Evolutionary conservation across 64 coral and sea anemone species (phyloP), one percentile per base, ranked within the genome.

Genomic region (Porites australiensis): DNA sequence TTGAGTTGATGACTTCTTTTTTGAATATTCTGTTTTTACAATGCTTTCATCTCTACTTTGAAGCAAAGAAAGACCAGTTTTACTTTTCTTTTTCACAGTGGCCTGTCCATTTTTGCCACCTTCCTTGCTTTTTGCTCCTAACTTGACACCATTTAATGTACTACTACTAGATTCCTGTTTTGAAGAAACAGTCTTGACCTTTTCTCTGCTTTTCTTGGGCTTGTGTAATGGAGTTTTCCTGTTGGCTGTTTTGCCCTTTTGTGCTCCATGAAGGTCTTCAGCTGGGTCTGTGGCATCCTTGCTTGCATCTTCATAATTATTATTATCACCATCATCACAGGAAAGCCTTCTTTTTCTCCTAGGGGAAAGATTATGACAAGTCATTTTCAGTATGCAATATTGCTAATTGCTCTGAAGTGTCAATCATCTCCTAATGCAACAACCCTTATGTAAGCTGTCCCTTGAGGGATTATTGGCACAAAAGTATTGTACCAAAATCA

Each of bases 181-280:
- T 6, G 73, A 16, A 19, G 62, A 59, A 59, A 12, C 22, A 2
- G 46, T 27, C 13, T 13, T 10, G 6, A 13, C 19, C 19, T 76
- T 76, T 6, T 19, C 73, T 76, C 73, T 47, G 52, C 50, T 84
- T 84, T 67, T 84, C 81, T 84, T 84, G 4, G 37, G 64, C 53
- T 20, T 84, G 9, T 68, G 60, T 50, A 63, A 11, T 2, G 8
- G 4, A 11, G 18, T 67, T n/a, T 16, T 10, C 8, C 69, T 84
- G 45, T 68, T 46, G 22, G 9, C 7, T 68, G 50, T 66, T 20
- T 50, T 84, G n/a, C 63, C 3, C 3, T 84, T 84, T 5, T 47
- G 45, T 18, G 44, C 21, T 69, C 51, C 64, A 50, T 47, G 16
- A 22, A 52, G 45, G 21, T 8, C 20, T 5, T 67, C 62, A 69